Evolutionary conservation across 1,140 invertebrate species (phyloP).

Genomic region (Eueides isabella): DNA sequence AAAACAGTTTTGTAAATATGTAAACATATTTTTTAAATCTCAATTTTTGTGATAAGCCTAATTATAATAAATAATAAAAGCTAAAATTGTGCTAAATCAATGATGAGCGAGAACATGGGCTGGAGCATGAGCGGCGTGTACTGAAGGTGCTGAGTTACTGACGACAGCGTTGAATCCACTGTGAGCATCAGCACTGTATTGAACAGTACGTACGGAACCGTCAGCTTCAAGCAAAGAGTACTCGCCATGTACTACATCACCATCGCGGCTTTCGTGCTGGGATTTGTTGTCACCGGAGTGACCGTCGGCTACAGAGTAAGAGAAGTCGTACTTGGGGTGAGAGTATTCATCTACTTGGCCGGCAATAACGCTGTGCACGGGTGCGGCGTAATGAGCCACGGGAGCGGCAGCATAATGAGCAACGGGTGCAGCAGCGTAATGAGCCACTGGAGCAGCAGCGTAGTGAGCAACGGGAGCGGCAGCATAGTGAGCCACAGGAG

Average conservation of each 20-base stretch:
- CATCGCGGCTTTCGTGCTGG: slow-evolving; percentile 80
- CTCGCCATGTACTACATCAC: slow-evolving; percentile 78
- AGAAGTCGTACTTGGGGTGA: slow-evolving; percentile 78
- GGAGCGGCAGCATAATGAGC: too few relatives aligned
- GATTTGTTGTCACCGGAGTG: slow-evolving; percentile 81
- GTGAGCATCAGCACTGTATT: slow-evolving; percentile 81
- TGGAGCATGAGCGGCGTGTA: slow-evolving; percentile 20
- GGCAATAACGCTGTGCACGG: slow-evolving; percentile 22
- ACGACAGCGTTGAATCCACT: slow-evolving; percentile 83
- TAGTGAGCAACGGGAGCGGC: background rate
- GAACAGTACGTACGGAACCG: slow-evolving; percentile 80
- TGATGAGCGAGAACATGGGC: slow-evolving; percentile 35
- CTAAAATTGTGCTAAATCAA: slow-evolving; percentile 24
- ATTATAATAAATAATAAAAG: slow-evolving; percentile 7
- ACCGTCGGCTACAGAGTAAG: slow-evolving; percentile 79
- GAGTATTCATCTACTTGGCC: slow-evolving; percentile 49
- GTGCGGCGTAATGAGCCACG: slow-evolving; percentile 1
- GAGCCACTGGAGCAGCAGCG: background rate
- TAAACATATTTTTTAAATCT: background rate
- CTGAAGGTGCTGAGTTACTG: slow-evolving; percentile 73
- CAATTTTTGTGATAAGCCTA: background rate
- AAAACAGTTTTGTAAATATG: background rate
- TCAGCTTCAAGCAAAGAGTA: slow-evolving; percentile 82
- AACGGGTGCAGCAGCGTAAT: background rate
- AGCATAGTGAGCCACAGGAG: slow-evolving; percentile 32